Evolutionary conservation across 2,888 invertebrate genomes (phyloP).

Genomic region (Andrena flavipes): DNA sequence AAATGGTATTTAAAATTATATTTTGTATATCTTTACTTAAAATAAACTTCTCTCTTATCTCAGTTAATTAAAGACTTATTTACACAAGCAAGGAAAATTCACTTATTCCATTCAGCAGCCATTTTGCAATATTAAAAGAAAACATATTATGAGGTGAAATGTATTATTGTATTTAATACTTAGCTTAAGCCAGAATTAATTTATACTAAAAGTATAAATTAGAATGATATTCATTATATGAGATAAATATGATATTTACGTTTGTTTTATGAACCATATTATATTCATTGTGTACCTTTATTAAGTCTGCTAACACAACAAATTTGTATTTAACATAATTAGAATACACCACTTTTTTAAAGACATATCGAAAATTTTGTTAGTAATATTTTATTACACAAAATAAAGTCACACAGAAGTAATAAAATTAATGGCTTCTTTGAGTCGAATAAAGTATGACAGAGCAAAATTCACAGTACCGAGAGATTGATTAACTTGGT

Average conservation of each 20-base stretch:
- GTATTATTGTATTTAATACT: no score
- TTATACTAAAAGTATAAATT: background rate
- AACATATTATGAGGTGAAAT: background rate
- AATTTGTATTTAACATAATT: background rate
- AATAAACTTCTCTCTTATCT: background rate
- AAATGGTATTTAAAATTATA: conserved; percentile 87
- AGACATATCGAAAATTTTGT: background rate
- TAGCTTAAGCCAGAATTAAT: no score
- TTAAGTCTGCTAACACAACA: background rate
- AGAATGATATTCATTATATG: background rate
- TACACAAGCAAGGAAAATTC: background rate
- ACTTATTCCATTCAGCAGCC: background rate
- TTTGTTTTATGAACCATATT: background rate
- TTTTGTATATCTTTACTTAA: no score
- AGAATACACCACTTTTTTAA: background rate
- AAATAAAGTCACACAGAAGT: background rate
- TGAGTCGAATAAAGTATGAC: background rate
- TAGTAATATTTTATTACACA: background rate
- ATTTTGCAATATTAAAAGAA: background rate
- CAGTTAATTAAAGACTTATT: background rate
- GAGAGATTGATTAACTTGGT: background rate
- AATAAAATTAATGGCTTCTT: conserved; percentile 3
- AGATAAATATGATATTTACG: background rate
- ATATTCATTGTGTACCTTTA: no score
- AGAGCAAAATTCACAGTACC: background rate